Conservation (phyloP, 2,888 invertebrate species). For the Drosophila nr. perissopoda region DNA sequence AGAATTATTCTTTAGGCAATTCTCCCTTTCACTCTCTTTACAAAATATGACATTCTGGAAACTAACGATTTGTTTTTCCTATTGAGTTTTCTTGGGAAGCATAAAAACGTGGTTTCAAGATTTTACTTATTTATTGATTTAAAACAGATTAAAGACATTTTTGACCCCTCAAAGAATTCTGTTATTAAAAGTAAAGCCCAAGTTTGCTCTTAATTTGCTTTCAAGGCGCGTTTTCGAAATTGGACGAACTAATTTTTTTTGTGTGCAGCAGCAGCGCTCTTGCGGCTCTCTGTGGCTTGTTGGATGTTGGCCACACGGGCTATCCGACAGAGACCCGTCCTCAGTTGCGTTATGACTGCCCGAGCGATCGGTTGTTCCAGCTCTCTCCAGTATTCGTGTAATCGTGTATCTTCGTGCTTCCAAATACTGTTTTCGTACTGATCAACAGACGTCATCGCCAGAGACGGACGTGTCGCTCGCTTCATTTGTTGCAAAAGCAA, state of each 20-base stretch:
- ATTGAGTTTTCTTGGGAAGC: background rate
- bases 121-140: background rate
- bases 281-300: background rate
- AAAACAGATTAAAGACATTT: background rate
- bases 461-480: slow-evolving; percentile 70
- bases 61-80: background rate
- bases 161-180: background rate
- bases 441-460: slow-evolving; percentile 72
- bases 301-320: slow-evolving; percentile 6
- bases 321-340: slow-evolving; percentile 19
- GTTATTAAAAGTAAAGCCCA: background rate
- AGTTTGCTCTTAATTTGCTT: background rate
- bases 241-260: slow-evolving; percentile 9
- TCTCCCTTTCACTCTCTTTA: background rate
- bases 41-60: background rate
- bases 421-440: slow-evolving; percentile 35
- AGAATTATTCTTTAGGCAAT: background rate
- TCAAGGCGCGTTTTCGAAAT: background rate
- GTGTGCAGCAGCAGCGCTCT: slow-evolving; percentile 18
- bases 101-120: background rate
- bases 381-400: slow-evolving; percentile 8
- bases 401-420: slow-evolving; percentile 40
- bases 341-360: slow-evolving; percentile 62
- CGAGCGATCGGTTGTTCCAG: slow-evolving; percentile 68
- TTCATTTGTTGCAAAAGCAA: slow-evolving; percentile 61